Conservation (phyloP, 2,113 vertebrate genomes). For the Porphyrio hochstetteri region DNA sequence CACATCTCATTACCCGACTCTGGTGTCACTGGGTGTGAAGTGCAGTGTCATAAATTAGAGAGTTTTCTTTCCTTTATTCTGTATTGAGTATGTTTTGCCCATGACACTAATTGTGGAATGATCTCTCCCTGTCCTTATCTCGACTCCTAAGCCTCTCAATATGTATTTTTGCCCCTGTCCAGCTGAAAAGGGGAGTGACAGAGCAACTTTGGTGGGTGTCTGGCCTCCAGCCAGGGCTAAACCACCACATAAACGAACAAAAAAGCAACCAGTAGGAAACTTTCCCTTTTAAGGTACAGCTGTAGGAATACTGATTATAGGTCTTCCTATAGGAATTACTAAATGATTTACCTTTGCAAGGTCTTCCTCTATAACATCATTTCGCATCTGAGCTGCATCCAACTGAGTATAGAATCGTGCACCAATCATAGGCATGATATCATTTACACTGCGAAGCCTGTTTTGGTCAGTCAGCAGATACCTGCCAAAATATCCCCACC, state of each 20-base stretch:
- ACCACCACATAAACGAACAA: neutral
- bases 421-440: constrained; percentile 99
- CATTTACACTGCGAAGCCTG: constrained; percentile 96
- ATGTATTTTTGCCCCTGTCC: too few relatives aligned
- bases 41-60: too few relatives aligned
- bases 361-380: constrained; percentile 98
- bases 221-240: too few relatives aligned
- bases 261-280: neutral
- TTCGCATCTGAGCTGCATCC: constrained; percentile 98
- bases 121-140: too few relatives aligned
- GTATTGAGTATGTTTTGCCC: too few relatives aligned
- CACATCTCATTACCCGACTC: too few relatives aligned
- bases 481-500: constrained; percentile 72
- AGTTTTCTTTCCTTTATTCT: too few relatives aligned
- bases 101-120: too few relatives aligned
- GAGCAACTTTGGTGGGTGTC: too few relatives aligned
- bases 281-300: neutral
- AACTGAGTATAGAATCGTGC: constrained; percentile 98
- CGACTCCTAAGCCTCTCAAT: too few relatives aligned
- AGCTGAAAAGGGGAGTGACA: too few relatives aligned
- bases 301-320: neutral
- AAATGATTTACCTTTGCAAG: constrained; percentile 88
- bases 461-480: constrained; percentile 98
- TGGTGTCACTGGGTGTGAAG: too few relatives aligned
- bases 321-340: neutral